These are phyloP conservation scores for Drosophila anceps DNA, from an alignment of 2,888 invertebrate genomes.

Conservation along the genomic window DNA sequence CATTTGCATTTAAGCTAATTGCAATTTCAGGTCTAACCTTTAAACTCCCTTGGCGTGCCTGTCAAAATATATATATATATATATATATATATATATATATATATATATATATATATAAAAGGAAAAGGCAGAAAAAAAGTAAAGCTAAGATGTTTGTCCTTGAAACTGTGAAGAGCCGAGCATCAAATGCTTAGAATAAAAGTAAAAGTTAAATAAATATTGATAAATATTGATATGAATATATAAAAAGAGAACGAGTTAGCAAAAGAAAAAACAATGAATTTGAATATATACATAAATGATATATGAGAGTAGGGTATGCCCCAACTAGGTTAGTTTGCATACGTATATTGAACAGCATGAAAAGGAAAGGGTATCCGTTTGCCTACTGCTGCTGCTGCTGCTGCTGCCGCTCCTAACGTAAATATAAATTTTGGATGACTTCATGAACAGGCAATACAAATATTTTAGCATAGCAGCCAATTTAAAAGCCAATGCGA, in stretches of 20 bases:
- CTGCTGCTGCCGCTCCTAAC: too few species aligned
- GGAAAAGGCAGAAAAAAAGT: background rate
- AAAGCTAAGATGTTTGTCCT: background rate
- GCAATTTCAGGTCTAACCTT: conserved; percentile 47
- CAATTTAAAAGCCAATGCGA: conserved; percentile 3
- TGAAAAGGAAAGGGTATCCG: background rate
- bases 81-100: too few species aligned
- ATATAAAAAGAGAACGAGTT: background rate
- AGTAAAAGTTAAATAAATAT: conserved; percentile 1
- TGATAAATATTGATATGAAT: background rate
- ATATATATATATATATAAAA: too few species aligned
- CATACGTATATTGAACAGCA: conserved; percentile 1
- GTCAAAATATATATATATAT: conserved; percentile 1
- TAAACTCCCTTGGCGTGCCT: conserved; percentile 16
- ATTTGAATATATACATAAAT: conserved; percentile 4
- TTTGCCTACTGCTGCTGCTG: background rate
- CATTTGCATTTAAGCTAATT: conserved; percentile 59
- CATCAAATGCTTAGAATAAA: background rate
- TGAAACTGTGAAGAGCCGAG: background rate
- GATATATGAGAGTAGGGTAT: background rate
- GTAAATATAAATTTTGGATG: conserved; percentile 13
- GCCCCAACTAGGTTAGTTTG: background rate
- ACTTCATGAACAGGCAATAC: conserved; percentile 20
- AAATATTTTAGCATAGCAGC: conserved; percentile 14
- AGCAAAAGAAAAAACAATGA: background rate